These are phyloP conservation scores for Ormyrus pomaceus DNA, from an alignment of 2,888 invertebrate species.

Conservation along the genomic window DNA sequence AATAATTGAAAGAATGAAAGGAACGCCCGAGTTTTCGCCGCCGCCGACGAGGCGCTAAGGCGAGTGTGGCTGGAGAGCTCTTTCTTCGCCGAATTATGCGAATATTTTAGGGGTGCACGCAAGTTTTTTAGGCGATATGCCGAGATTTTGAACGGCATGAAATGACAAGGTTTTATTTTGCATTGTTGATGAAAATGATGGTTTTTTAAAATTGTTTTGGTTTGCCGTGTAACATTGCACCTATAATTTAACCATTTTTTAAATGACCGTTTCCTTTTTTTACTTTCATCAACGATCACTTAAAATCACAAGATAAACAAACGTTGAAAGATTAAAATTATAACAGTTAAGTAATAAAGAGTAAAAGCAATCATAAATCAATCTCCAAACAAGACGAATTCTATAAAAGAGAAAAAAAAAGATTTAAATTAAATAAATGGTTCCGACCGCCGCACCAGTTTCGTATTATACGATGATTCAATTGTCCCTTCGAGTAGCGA, in stretches of 20 bases:
- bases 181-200: too few species aligned
- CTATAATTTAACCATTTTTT: too few species aligned
- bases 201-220: too few species aligned
- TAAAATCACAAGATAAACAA: too few species aligned
- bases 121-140: too few species aligned
- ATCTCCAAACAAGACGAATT: not conserved
- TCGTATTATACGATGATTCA: constrained; percentile 32
- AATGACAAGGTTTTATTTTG: too few species aligned
- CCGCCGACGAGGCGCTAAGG: not conserved
- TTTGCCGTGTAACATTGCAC: too few species aligned
- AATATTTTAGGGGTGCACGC: not conserved
- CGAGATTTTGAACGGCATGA: too few species aligned
- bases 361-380: not conserved
- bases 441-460: not conserved
- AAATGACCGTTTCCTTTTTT: too few species aligned
- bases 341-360: not conserved
- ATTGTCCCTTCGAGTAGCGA: constrained; percentile 29
- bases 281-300: too few species aligned
- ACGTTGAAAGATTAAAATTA: not conserved
- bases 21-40: constrained; percentile 53
- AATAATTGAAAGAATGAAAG: constrained; percentile 58
- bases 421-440: too few species aligned
- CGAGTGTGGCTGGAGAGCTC: not conserved
- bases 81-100: constrained; percentile 28
- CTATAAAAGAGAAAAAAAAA: too few species aligned